Evolutionary conservation across 2,113 vertebrate species (phyloP).

Genomic region (Podarcis raffonei): DNA sequence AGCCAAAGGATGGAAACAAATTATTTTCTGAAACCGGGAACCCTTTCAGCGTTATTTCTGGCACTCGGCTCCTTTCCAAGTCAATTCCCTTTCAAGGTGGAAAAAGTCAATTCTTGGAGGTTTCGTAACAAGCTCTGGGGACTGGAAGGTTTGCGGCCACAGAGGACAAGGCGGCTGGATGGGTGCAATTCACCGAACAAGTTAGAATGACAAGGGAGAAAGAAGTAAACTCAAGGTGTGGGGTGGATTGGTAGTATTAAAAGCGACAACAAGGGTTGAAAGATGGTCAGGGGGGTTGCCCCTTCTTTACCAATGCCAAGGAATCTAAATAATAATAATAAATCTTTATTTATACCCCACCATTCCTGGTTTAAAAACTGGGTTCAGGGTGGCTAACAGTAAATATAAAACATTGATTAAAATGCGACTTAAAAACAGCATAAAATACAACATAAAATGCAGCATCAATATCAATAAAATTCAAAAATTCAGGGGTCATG

Average conservation of each 20-base stretch:
- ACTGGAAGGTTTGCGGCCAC: neutral
- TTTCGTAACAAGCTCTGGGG: constrained; percentile 29
- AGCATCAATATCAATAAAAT: too few species aligned
- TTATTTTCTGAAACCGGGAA: constrained; percentile 53
- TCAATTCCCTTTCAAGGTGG: neutral
- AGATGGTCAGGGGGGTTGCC: too few species aligned
- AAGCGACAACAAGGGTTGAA: neutral
- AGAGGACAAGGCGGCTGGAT: fast-evolving
- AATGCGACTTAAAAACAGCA: too few species aligned
- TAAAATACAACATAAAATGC: too few species aligned
- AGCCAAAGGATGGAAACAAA: constrained; percentile 51
- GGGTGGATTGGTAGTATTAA: too few species aligned
- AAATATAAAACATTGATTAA: too few species aligned
- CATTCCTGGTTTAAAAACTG: too few species aligned
- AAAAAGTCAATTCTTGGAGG: neutral
- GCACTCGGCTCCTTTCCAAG: constrained; percentile 16
- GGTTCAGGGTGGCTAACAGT: too few species aligned
- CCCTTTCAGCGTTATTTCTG: constrained; percentile 60
- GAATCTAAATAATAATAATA: neutral
- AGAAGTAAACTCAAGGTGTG: neutral
- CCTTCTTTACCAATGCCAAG: neutral
- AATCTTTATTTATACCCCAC: too few species aligned
- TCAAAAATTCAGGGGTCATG: too few species aligned
- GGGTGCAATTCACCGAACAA: neutral
- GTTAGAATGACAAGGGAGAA: neutral